Percentiles rank a stretch among this genome's conserved stretches.
These are phyloP conservation scores for Rhipidura dahli DNA, from an alignment of 2,113 vertebrate species.

Conservation along the genomic window DNA sequence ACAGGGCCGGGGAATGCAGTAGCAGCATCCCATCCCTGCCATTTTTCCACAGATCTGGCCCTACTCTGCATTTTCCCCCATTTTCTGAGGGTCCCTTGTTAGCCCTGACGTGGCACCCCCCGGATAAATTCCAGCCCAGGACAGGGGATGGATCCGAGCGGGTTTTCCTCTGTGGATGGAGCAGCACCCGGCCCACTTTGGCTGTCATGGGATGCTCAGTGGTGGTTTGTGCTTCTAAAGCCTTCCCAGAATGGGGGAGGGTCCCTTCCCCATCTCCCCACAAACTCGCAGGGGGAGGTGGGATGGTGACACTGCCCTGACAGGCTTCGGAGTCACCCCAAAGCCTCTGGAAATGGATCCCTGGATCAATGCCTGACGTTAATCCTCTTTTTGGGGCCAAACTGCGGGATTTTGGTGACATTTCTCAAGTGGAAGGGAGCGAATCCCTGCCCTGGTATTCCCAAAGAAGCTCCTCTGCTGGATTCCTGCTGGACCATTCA, in stretches of 20 bases:
- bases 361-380: background rate
- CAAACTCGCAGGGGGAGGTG: accelerated
- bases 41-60: accelerated
- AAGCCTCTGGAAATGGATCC: background rate
- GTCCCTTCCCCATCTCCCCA: background rate
- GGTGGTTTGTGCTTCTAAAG: background rate
- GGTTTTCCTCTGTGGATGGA: background rate
- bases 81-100: background rate
- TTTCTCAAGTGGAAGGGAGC: background rate
- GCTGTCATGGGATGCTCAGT: background rate
- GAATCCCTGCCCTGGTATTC: background rate
- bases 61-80: accelerated
- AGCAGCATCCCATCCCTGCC: accelerated
- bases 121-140: accelerated
- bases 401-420: background rate
- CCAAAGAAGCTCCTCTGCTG: background rate
- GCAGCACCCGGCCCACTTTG: background rate
- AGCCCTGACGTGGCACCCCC: too few relatives aligned
- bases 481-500: background rate
- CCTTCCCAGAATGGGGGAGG: accelerated
- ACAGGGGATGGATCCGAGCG: accelerated
- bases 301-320: accelerated
- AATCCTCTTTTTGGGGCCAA: background rate
- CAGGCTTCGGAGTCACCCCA: accelerated
- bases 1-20: accelerated